Evolutionary conservation across 2,797 vertebrate species (phyloP), one percentile per base, ranked within the genome.

Genomic region (Balearica regulorum): DNA sequence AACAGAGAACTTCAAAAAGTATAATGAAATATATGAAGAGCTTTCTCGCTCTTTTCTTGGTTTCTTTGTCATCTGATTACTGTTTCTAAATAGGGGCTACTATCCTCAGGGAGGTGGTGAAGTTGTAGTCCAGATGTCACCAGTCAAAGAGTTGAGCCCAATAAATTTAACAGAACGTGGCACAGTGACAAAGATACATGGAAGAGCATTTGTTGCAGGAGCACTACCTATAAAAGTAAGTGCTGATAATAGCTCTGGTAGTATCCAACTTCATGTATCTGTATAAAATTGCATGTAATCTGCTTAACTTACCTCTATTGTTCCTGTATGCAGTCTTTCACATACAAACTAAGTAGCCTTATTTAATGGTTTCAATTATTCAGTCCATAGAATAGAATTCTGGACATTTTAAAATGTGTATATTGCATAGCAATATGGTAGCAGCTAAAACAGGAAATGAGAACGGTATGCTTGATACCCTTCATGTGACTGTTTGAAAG

Each of bases 31-130:
- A 21, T 7, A 18, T 15, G 25, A 70, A 92, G 21, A 70, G 41
- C 28, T 29, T 78, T 66, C 55, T 82, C 53, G 10, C 22, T 76
- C 20, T 77, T 84, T 70, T 71, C 28, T 86, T 76, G 5, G 24
- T 58, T 83, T 91, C 64, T 33, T 62, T 60, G 33, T 77, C n/a
- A 20, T 70, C 35, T 43, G 14, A 72, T 76, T 91, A 11, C 54
- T 92, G 11, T 87, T 91, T 97, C 75, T 96, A 84, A 51, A 80
- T 33, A 99, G 99, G 96, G 99, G 99, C 35, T 99, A 99, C 97
- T 99, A 99, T 93, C 99, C 99, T 54, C 99, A 99, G 93, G 99
- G 99, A 19, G 99, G 99, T 4, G 99, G 99, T 22, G 99, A 99
- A 97, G 98, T 99, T 82, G 51, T 98, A 65, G 94, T 99, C 78